Evolutionary conservation across 2,888 invertebrate genomes (phyloP), one percentile per base, ranked within the genome.

Genomic region (Vandiemenella viatica): DNA sequence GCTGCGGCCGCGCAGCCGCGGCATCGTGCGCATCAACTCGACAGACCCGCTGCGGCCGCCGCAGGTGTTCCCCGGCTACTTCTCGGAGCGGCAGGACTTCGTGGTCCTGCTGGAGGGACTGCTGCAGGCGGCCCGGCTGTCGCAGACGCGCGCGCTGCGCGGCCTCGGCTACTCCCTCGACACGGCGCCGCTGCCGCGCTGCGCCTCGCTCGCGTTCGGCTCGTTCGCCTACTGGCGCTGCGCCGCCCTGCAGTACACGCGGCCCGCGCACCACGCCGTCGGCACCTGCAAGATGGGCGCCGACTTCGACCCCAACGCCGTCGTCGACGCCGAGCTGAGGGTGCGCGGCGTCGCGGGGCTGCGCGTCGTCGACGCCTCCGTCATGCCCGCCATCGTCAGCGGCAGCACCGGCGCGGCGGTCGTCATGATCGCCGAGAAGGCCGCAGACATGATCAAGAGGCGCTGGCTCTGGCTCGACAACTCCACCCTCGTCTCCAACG

Each of bases 41-140:
- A 75, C 76, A 0, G 77, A 89, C 66, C 89, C 89, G 0, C 76
- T 74, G 60, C 80, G 83, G 1, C 71, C 73, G 44, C 89, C 89
- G 0, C 63, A 80, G 48, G 81, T 90, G 55, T 79, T 79, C 58
- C 76, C 88, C 0, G 77, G 77, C 55, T 79, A 77, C 48, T 80
- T 79, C 49, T 73, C 73, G 0, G 72, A 74, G 43, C 60, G 61
- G 48, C 61, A 60, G 5, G 66, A 67, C 46, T 55, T 65, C 5
- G 57, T 59, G 15, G 56, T 46, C 53, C 50, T 64, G 18, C 57
- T 70, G n/a, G 68, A 69, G 49, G 71, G 69, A 4, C 53, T 82
- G 8, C 23, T 49, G 32, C 22, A 43, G 22, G 46, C 38, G 4
- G 49, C 38, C 7, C 46, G 46, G 6, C 23, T 49, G 22, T 46